These are phyloP conservation scores for Climacteris rufus DNA, from an alignment of 2,113 vertebrate species.

Conservation along the genomic window DNA sequence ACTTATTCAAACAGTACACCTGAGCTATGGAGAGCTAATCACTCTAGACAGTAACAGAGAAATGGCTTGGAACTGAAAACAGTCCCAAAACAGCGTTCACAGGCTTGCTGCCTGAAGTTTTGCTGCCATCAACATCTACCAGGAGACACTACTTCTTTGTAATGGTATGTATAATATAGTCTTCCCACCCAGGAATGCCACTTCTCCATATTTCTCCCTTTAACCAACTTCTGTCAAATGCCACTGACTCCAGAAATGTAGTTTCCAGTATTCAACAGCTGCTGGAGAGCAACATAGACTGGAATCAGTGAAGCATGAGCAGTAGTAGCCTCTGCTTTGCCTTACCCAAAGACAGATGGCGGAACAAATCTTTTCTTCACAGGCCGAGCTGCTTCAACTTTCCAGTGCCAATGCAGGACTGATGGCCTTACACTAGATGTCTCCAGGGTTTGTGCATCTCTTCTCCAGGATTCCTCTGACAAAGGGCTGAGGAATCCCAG, in stretches of 20 bases:
- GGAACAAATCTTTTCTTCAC: conserved; percentile 42
- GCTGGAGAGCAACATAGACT: neutral
- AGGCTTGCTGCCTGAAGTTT: neutral
- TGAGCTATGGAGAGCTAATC: neutral
- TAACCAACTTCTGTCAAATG: neutral
- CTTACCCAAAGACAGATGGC: conserved; percentile 31
- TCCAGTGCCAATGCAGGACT: conserved; percentile 7
- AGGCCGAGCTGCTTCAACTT: conserved; percentile 14
- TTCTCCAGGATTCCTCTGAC: conserved; percentile 39
- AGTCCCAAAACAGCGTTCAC: neutral
- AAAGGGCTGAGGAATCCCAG: conserved; percentile 42
- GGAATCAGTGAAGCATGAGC: neutral
- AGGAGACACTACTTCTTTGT: neutral
- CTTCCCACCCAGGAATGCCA: neutral
- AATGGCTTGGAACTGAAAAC: neutral
- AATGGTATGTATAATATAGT: neutral
- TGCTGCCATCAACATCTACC: neutral
- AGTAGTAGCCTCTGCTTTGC: conserved; percentile 16
- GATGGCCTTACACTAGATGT: conserved; percentile 36
- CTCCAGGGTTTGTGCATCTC: conserved; percentile 27
- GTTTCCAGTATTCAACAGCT: neutral
- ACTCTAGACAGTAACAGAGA: neutral
- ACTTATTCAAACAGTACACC: neutral
- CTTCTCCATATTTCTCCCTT: neutral
- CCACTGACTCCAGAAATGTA: neutral